Percentiles rank a stretch among this genome's conserved stretches.
phyloP scores from a whole-genome alignment of 2,797 vertebrate genomes.

The Danio aesculapii region DNA sequence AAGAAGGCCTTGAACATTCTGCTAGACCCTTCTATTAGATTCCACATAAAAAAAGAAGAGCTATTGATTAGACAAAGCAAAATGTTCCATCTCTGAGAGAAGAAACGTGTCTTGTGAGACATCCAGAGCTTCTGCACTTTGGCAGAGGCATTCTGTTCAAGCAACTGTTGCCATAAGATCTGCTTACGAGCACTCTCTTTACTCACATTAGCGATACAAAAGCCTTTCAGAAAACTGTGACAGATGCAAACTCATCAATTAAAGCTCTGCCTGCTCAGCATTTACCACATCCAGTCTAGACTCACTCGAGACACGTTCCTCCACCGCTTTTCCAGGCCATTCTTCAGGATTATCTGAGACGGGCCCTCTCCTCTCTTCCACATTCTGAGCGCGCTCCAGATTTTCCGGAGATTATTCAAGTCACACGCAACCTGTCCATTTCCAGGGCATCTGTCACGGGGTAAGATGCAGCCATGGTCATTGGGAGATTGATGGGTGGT shows the following conservation, averaged over 20 bases:
- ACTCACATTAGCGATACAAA: conserved; percentile 49
- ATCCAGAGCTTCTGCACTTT: background rate
- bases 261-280: conserved; percentile 51
- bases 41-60: background rate
- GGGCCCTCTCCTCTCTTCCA: conserved; percentile 14
- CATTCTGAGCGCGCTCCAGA: conserved; percentile 38
- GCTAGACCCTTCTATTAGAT: background rate
- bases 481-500: conserved; percentile 80
- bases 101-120: background rate
- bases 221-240: conserved; percentile 42
- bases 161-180: conserved; percentile 21
- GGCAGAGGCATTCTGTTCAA: conserved; percentile 8
- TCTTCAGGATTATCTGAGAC: conserved; percentile 48
- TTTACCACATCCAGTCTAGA: conserved; percentile 31
- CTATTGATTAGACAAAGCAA: background rate
- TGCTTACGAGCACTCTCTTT: conserved; percentile 30
- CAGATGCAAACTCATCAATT: conserved; percentile 74
- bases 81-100: background rate
- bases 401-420: conserved; percentile 44
- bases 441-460: conserved; percentile 75
- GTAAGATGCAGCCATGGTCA: conserved; percentile 76
- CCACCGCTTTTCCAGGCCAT: conserved; percentile 30
- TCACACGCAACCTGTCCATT: conserved; percentile 71
- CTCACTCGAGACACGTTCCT: conserved; percentile 27
- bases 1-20: background rate